Base-by-base conservation (phyloP, 35 echinoderm and acorn worm species). In the Acanthaster planci region DNA sequence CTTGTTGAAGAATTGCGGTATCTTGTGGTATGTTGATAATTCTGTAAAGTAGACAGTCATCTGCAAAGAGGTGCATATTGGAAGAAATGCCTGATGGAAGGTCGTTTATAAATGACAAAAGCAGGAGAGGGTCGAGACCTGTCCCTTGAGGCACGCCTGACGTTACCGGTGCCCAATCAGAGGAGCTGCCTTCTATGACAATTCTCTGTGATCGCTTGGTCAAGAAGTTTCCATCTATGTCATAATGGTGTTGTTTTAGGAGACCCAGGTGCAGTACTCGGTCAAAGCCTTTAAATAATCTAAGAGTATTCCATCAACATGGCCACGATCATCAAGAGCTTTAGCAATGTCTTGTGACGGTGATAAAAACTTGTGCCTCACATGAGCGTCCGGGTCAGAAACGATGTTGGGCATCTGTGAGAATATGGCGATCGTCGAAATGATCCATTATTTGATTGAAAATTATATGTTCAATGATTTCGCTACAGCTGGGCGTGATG, bases 131-230 rank as follows among this genome's bases (percentile, higher is more conserved):
- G 6, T 84, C 85, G 19, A 91, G 77, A 7, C 90, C 88, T 58
- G 77, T 95, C 23, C 78, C 93, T 80, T 90, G 84, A 2, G 93
- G 88, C 0, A 91, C 85, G 59, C 93, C 93, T 44, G 89, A 87
- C 2, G 78, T 84, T 7, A 91, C 82, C 1, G 55, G 22, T 37
- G 10, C 37, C 83, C 51, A 86, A 17, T 86, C 80, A 40, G 92
- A 94, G 0, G 54, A 42, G 47, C 36, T 50, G 5, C 83, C 78
- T 31, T 95, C 57, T 16, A 95, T 40, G 8, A 81, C 59, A 2
- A 95, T 84, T 16, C 84, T n/a, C 67, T 91, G 79, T 7, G 23
- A 54, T 22, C 79, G 34, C 14, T 85, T 72, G n/a, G 39, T 82
- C 21, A 95, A 42, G 87, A 87, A 39, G 23, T 5, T 55, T 68